Base-by-base conservation (phyloP, 2,888 invertebrate species). In the Idaea aversata region DNA sequence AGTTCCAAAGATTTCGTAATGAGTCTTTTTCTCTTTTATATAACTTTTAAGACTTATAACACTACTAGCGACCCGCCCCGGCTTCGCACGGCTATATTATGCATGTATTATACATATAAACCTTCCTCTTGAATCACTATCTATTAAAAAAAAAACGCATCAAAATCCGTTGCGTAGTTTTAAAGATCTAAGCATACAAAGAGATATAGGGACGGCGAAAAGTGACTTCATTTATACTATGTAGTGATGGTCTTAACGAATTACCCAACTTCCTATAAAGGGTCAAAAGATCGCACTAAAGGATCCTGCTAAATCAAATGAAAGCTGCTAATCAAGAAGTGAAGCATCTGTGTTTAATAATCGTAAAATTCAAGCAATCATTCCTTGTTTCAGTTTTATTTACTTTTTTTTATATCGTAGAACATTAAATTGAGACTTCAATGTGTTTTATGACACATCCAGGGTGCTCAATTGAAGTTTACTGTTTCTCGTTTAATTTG, bases 341-440 rank as follows among this genome's bases (percentile, higher is more conserved):
- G 63, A 66, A 64, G 70, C 64, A 62, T 68, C 68, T 67, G 59
- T 58, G 59, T 59, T 57, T 63, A 63, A 69, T 69, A 66, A 61
- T 68, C 70, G 68, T 68, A 70, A 68, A 70, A 67, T 62, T 63
- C 68, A 67, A 70, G 64, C 65, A 65, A 68, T 68, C 68, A 70
- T 67, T 70, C 67, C 68, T 67, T 67, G 67, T 70, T 70, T 63
- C 63, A 68, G 47, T 10, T 68, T 68, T 70, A 10, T 47, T 13
- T 47, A 47, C 47, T 34, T 36, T 61, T 57, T 64, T 65, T 63
- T 67, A 67, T 65, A 25, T 4, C 59, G 5, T 58, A 7, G 13
- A 25, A 59, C 59, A 59, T 59, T 34, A 59, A 59, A 59, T 59
- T 16, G 59, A 59, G 59, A 59, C 59, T 59, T 59, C 59, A 59